Evolutionary conservation across 1,140 invertebrate genomes (phyloP), one percentile per base, ranked within the genome.

Genomic region (Elymnias hypermnestra): DNA sequence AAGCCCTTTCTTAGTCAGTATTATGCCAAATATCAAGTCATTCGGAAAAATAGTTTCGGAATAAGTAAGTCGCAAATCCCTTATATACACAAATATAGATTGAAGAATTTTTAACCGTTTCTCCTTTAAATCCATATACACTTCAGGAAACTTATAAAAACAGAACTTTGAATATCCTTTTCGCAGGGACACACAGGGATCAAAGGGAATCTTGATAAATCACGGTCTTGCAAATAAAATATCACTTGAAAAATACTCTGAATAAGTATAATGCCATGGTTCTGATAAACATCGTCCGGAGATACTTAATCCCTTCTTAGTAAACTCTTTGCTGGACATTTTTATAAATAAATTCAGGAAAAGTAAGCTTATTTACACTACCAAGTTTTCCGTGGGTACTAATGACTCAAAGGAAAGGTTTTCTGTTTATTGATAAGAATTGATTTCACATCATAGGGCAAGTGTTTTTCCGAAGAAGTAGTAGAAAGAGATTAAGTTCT

Each of bases 211-310:
- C 29, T 47, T n/a, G n/a, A 60, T 59, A 53, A 52, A 38, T 48
- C 49, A 56, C 55, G 57, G 58, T 66, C 56, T 57, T 74, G 59
- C 57, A 72, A 79, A 78, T 77, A 75, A 77, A 83, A 78, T 81
- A 78, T 74, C 54, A 71, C 66, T 71, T 72, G 63, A 83, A 82
- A 82, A 73, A 76, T 79, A 65, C 70, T 76, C 29, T 59, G 56
- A 63, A 59, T 67, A 65, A 76, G 68, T 67, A 76, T 72, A 78
- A 79, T 66, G 68, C 51, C 52, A 55, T 48, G 61, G 53, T 49
- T 46, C 21, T 66, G 78, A 83, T 83, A 83, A 83, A 67, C 63
- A 53, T 35, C 42, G 46, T 52, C 51, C 38, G 33, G 48, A 33
- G 18, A 31, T 33, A 50, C 38, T 40, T 68, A 70, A 75, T 66